Conservation (phyloP, 2,113 vertebrate genomes). For the Malurus elegans region DNA sequence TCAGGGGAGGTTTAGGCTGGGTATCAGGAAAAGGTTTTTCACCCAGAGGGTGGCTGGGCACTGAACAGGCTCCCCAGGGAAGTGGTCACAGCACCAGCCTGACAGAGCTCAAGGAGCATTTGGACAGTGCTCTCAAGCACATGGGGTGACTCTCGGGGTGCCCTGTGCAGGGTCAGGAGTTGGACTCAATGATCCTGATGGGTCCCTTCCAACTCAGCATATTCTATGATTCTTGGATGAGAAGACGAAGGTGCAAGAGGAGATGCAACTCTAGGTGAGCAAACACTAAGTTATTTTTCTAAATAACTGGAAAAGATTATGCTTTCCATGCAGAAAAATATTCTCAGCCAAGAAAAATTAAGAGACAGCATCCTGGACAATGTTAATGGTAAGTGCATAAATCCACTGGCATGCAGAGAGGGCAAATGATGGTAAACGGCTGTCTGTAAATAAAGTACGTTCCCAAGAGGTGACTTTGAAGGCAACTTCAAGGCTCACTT, state of each 20-base stretch:
- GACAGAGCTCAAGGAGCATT: neutral
- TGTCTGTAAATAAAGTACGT: neutral
- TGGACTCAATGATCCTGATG: neutral
- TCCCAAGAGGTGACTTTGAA: neutral
- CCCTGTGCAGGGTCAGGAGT: rapidly evolving
- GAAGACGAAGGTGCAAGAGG: neutral
- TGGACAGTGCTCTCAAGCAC: neutral
- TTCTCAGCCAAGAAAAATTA: neutral
- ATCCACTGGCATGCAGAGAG: neutral
- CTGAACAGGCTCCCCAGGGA: neutral
- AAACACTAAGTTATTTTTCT: neutral
- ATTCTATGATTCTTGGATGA: neutral
- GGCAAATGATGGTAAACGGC: neutral
- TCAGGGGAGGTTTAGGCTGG: neutral
- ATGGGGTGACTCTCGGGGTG: neutral
- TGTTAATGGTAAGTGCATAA: neutral
- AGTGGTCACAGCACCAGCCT: neutral
- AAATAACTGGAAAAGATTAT: neutral
- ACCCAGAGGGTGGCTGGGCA: neutral
- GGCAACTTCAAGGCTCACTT: neutral
- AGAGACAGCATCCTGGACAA: neutral
- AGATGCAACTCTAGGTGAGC: neutral
- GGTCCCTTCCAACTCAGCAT: neutral
- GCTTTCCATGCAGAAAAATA: neutral
- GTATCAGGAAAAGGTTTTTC: neutral